phyloP scores from a whole-genome alignment of 2,113 vertebrate genomes.

The Rhynchomys soricoides region DNA sequence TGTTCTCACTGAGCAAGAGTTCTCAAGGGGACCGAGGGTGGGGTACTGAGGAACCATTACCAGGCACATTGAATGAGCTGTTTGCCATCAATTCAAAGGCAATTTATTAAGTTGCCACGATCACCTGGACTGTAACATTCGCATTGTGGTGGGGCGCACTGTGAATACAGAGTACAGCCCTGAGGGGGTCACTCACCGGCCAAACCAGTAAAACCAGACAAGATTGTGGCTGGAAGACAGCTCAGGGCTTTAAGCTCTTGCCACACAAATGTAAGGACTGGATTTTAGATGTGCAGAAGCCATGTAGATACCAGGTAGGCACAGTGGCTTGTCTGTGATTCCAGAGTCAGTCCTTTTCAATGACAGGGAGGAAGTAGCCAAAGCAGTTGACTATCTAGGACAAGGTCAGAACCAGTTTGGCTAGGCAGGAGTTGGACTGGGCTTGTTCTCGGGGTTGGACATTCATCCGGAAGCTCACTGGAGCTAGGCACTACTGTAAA shows the following conservation, averaged over 20 bases:
- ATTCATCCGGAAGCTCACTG: background rate
- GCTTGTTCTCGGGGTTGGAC: background rate
- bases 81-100: background rate
- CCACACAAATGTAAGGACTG: background rate
- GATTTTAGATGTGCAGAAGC: background rate
- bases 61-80: background rate
- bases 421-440: background rate
- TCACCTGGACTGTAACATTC: background rate
- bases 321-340: background rate
- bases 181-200: background rate
- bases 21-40: background rate
- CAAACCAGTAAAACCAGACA: background rate
- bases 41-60: background rate
- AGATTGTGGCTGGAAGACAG: background rate
- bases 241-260: no score
- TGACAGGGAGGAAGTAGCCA: background rate
- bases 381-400: background rate
- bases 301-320: background rate
- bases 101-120: background rate
- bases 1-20: background rate
- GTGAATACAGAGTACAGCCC: background rate
- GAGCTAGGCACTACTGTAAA: no score
- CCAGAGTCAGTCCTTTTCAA: background rate
- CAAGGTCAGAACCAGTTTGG: background rate
- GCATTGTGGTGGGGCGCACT: rapidly evolving